Conservation (phyloP, 2,888 invertebrate species). For the Drosophila pseudotakahashii region DNA sequence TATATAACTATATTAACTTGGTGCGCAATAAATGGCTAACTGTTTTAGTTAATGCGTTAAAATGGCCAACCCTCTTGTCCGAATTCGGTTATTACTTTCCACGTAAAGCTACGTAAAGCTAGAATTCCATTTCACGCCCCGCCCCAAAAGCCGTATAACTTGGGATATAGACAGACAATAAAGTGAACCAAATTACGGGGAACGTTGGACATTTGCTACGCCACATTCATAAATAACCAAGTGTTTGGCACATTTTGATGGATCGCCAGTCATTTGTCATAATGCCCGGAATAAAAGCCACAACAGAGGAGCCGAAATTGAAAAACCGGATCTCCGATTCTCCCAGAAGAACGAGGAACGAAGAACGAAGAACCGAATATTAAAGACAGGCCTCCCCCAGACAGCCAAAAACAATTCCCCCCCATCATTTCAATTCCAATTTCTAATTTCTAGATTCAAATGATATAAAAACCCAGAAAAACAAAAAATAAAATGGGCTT, state of each 20-base stretch:
- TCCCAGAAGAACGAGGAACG: not conserved
- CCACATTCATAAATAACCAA: conserved; percentile 36
- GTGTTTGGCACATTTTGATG: conserved; percentile 45
- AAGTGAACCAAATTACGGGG: conserved; percentile 28
- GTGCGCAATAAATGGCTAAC: conserved; percentile 3
- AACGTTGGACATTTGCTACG: conserved; percentile 16
- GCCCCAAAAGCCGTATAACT: not conserved
- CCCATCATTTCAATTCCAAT: too few relatives aligned
- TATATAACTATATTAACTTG: not conserved
- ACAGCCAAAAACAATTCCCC: conserved; percentile 4
- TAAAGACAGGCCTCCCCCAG: conserved; percentile 37
- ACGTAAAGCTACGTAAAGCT: conserved; percentile 3
- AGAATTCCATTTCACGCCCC: not conserved
- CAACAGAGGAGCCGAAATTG: conserved; percentile 24
- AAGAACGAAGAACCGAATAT: not conserved
- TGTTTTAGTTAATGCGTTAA: not conserved
- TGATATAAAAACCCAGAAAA: not conserved
- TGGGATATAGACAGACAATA: conserved; percentile 1
- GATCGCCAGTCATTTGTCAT: conserved; percentile 36
- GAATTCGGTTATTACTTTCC: not conserved
- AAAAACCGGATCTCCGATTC: conserved; percentile 37
- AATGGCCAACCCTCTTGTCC: not conserved
- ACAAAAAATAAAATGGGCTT: conserved; percentile 4
- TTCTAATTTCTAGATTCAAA: conserved; percentile 10
- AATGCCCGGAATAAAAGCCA: conserved; percentile 28